Percentiles rank a stretch among this genome's conserved stretches.
These are phyloP conservation scores for Acanthopagrus latus DNA, from an alignment of 2,797 vertebrate species.

Conservation along the genomic window DNA sequence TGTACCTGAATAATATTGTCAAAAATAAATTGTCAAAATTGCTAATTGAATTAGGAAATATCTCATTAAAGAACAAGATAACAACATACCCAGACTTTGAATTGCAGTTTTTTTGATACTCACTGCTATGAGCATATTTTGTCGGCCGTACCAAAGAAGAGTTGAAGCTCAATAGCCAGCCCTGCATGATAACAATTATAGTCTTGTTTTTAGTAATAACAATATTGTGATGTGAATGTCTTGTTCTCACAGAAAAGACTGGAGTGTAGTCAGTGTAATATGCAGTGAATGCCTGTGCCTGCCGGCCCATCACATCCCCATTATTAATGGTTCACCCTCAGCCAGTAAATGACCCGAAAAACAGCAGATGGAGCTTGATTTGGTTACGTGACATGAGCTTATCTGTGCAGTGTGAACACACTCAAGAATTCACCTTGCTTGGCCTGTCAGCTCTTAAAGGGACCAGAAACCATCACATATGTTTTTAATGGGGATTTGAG, in stretches of 20 bases:
- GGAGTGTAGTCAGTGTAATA: constrained; percentile 22
- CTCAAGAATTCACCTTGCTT: constrained; percentile 40
- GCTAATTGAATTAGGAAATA: not conserved
- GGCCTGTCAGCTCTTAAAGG: constrained; percentile 18
- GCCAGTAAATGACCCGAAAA: constrained; percentile 62
- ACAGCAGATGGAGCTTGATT: constrained; percentile 73
- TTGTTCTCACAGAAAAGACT: not conserved
- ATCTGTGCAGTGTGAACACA: constrained; percentile 28
- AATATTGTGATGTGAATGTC: not conserved
- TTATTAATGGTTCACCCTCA: constrained; percentile 73
- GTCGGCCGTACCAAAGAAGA: not conserved
- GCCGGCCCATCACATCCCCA: constrained; percentile 53
- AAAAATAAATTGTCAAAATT: not conserved
- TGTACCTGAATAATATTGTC: not conserved
- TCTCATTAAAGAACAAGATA: not conserved
- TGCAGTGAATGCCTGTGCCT: constrained; percentile 49
- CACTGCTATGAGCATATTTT: not conserved
- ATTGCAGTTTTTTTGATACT: not conserved
- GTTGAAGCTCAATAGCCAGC: not conserved
- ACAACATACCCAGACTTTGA: not conserved
- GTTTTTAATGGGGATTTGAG: not conserved
- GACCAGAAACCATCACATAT: not conserved
- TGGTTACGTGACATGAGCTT: constrained; percentile 48
- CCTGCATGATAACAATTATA: not conserved
- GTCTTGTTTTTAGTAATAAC: constrained; percentile 2